Base-by-base conservation (phyloP, 2,888 invertebrate species). In the Xestoiulus laeticollis region DNA sequence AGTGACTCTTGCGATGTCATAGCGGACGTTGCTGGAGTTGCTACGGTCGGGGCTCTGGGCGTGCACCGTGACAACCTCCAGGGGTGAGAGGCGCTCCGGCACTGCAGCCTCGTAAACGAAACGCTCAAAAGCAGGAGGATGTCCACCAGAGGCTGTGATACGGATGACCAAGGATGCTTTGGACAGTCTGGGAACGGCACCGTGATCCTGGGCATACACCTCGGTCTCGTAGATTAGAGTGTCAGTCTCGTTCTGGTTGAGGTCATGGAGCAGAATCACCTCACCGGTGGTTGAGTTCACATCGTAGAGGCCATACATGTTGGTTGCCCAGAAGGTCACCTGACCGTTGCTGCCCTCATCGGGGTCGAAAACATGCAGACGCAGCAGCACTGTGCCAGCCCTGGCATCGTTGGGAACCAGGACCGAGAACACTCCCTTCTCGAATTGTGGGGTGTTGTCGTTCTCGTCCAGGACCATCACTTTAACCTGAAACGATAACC, bases 261-360 rank as follows among this genome's bases (percentile, higher is more conserved):
- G 68, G 33, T 88, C 88, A 32, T 86, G 88, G 4, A 89, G 44
- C n/a, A 90, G 88, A 19, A 90, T 89, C 44, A 91, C 90, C 38
- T 89, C 89, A 6, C 91, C 91, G 1, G 90, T 90, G 59, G 90
- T 90, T 26, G 90, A 89, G 86, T 90, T 91, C 32, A 91, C 89
- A 43, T 90, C 90, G 88, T 90, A 91, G 48, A 90, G 89, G 30
- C 91, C 91, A 87, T 91, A 90, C 0, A 90, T 90, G 87, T 91
- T 91, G 44, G 90, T 90, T 30, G 90, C 90, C 90, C 90, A 91
- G 88, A 91, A 91, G 8, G 90, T 90, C 2, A 91, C 89, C 88
- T 90, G 90, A 0, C 90, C 91, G 85, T 91, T 91, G 87, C 90
- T 90, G 16, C 90, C 90, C n/a, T 90, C 89, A 88, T 91, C 91